Evolutionary conservation across 1,140 invertebrate species (phyloP).

Genomic region (Argopecten irradians): DNA sequence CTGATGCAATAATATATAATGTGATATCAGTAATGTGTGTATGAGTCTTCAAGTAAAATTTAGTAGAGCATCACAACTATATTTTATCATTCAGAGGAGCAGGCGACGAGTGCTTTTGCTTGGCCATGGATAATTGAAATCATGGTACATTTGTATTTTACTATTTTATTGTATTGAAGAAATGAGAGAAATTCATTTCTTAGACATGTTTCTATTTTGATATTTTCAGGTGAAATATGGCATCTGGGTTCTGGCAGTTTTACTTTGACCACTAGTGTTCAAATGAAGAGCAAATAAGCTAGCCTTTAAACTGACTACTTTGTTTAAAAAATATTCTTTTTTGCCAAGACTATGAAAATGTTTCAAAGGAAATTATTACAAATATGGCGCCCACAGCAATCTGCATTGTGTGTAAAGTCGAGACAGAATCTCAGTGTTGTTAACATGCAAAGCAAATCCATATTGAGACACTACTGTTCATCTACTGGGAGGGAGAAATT

Average conservation of each 20-base stretch:
- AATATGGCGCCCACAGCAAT: background rate
- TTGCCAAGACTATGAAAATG: background rate
- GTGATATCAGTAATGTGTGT: too few species aligned
- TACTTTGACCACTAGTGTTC: background rate
- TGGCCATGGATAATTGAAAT: too few species aligned
- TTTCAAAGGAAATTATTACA: background rate
- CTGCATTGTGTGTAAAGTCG: background rate
- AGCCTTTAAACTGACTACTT: background rate
- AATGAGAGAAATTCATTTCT: too few species aligned
- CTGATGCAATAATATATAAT: too few species aligned
- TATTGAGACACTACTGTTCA: background rate
- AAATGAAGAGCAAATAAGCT: background rate
- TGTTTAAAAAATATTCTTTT: background rate
- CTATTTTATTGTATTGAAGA: too few species aligned
- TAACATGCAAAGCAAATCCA: background rate
- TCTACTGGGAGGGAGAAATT: constrained; percentile 53
- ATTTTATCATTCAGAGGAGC: too few species aligned
- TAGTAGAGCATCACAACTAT: too few species aligned
- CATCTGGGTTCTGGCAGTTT: background rate
- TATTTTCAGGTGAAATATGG: background rate
- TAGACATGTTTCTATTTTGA: background rate
- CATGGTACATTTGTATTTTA: too few species aligned
- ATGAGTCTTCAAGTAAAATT: too few species aligned
- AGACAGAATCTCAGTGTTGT: background rate
- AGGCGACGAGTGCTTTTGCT: too few species aligned